These are phyloP conservation scores for Orchesella cincta DNA, from an alignment of 1,140 invertebrate genomes.

Conservation along the genomic window DNA sequence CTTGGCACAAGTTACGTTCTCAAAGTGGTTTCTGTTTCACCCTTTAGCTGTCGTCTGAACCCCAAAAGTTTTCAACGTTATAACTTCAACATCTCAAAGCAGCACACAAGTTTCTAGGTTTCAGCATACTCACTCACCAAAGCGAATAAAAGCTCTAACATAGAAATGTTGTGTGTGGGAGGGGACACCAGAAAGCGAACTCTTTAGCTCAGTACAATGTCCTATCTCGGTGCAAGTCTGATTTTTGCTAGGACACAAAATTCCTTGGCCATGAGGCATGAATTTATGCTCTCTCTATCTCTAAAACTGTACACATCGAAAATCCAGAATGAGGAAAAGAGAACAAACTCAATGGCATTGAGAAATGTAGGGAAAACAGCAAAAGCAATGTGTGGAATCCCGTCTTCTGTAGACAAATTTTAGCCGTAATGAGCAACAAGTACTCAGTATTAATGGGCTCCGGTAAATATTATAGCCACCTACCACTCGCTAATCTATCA, in stretches of 20 bases:
- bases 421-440: slow-evolving; percentile 27
- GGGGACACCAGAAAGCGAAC: not conserved
- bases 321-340: slow-evolving; percentile 25
- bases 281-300: slow-evolving; percentile 28
- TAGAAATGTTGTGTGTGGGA: not conserved
- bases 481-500: slow-evolving; percentile 22
- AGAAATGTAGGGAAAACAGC: slow-evolving; percentile 7
- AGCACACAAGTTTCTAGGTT: no score
- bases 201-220: not conserved
- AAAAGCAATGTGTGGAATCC: slow-evolving; percentile 14
- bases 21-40: no score
- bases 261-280: slow-evolving; percentile 24
- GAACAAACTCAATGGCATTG: no score
- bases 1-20: no score
- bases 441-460: slow-evolving; percentile 27
- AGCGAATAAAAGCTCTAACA: no score
- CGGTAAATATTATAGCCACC: slow-evolving; percentile 26
- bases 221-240: slow-evolving; percentile 5
- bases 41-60: no score
- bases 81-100: no score
- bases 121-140: no score
- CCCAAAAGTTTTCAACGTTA: no score
- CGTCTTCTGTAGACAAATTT: slow-evolving; percentile 24
- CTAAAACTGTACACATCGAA: slow-evolving; percentile 20
- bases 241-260: slow-evolving; percentile 23